Base-by-base conservation (phyloP, 2,888 invertebrate species). In the Globia sparganii region DNA sequence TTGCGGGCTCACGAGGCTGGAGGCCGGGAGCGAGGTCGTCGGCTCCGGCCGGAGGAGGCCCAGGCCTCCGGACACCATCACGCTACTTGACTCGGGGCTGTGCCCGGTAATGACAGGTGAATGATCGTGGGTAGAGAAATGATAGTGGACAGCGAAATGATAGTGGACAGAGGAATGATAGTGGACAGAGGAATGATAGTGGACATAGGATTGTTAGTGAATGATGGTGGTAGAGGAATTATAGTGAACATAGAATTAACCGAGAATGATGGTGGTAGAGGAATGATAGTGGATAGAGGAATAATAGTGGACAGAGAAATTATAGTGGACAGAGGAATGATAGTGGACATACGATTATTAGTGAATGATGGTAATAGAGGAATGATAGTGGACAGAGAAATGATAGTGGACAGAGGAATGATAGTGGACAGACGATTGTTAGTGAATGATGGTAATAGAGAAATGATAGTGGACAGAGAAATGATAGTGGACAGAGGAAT, bases 1-100 rank as follows among this genome's bases (percentile, higher is more conserved):
- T 97, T 98, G 98, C 84, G 98, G 98, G 88, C 97, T 97, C 81
- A 95, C 95, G 86, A 96, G 93, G 85, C 94, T 92, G 64, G 94
- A 93, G 77, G 94, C 92, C 82, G 95, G 95, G 90, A 96, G 94
- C 83, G 96, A 96, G 87, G 96, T 93, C 93, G 96, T 94, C 92
- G 97, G 96, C 96, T 97, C 97, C 91, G 97, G 96, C 90, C 97
- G 94, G 86, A 94, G 96, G 79, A 96, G 94, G 90, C 96, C 97
- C 81, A 96, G 90, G 82, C 96, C 95, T 83, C 95, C 96, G 37
- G 96, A 95, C 76, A 97, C 96, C 96, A 97, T 93, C 94, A 97
- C 97, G 96, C 96, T 97, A 97, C 95, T 97, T 95, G 97, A 96
- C 95, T 96, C 97, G 88, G 96, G 97, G 94, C 97, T 96, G 92